phyloP scores from a whole-genome alignment of 2,113 vertebrate genomes.

The Sprattus sprattus region DNA sequence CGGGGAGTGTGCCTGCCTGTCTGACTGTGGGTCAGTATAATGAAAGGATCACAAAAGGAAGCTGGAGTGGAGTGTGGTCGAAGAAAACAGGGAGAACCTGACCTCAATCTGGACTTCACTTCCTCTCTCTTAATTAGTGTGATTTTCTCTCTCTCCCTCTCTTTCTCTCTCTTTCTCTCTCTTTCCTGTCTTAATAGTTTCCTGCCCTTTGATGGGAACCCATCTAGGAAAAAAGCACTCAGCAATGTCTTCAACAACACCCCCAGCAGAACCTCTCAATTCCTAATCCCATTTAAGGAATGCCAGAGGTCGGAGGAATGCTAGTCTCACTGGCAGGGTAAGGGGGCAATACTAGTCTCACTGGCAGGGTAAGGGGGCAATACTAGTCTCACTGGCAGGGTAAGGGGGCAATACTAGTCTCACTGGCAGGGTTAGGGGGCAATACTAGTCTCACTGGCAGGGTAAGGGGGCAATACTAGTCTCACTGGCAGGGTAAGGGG shows the following conservation, averaged over 20 bases:
- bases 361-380: neutral
- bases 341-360: neutral
- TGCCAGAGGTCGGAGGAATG: neutral
- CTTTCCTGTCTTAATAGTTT: slow-evolving; percentile 42
- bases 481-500: neutral
- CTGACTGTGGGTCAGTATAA: neutral
- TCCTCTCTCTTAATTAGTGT: slow-evolving; percentile 6
- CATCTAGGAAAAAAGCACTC: slow-evolving; percentile 24
- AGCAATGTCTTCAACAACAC: neutral
- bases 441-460: neutral
- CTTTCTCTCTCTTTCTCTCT: neutral
- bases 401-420: neutral
- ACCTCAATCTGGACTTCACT: slow-evolving; percentile 31
- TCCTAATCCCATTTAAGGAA: neutral
- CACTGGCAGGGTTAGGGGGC: neutral
- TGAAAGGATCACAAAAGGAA: slow-evolving; percentile 13
- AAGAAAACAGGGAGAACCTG: slow-evolving; percentile 16
- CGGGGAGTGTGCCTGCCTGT: slow-evolving; percentile 4
- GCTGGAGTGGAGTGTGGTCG: slow-evolving; percentile 23
- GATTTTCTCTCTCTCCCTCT: neutral
- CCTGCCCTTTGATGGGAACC: slow-evolving; percentile 37
- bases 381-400: neutral
- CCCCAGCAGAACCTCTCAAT: neutral
- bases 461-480: too few species aligned
- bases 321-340: neutral